Conservation (phyloP, 2,797 vertebrate species). For the Heliangelus exortis region DNA sequence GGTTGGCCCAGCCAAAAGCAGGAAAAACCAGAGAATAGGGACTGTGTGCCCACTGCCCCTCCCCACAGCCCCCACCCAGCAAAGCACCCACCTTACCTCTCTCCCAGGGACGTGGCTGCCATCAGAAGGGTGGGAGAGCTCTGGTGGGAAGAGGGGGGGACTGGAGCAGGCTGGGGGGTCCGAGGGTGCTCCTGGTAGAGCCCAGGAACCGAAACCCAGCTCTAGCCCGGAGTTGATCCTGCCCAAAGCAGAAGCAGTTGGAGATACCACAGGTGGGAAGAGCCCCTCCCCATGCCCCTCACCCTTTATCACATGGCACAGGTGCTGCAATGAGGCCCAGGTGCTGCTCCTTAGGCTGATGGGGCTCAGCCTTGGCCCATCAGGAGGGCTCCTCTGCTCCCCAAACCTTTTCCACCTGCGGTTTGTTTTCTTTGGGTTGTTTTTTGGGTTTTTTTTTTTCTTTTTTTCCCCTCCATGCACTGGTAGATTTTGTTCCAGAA, state of each 20-base stretch:
- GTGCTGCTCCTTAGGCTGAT: not conserved
- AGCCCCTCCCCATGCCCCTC: accelerated
- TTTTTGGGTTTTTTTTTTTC: not conserved
- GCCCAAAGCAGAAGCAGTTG: accelerated
- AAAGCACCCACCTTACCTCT: not conserved
- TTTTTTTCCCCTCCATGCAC: not conserved
- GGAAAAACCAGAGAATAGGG: accelerated
- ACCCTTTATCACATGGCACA: not conserved
- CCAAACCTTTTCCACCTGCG: too few species aligned
- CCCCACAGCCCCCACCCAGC: accelerated
- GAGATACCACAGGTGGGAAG: accelerated
- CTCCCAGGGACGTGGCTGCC: accelerated
- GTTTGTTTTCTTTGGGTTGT: too few species aligned
- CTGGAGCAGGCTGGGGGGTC: too few species aligned
- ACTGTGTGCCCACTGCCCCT: not conserved
- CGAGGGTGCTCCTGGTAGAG: accelerated
- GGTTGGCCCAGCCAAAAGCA: not conserved
- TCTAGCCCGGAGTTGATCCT: too few species aligned
- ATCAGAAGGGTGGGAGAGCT: not conserved
- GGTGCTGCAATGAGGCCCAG: not conserved
- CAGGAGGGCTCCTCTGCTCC: not conserved
- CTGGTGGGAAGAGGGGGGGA: not conserved
- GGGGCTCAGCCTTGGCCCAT: not conserved
- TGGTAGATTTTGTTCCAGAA: not conserved
- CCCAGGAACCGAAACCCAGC: not conserved